phyloP scores from a whole-genome alignment of 2,113 vertebrate genomes.

The Phylloscopus trochilus region DNA sequence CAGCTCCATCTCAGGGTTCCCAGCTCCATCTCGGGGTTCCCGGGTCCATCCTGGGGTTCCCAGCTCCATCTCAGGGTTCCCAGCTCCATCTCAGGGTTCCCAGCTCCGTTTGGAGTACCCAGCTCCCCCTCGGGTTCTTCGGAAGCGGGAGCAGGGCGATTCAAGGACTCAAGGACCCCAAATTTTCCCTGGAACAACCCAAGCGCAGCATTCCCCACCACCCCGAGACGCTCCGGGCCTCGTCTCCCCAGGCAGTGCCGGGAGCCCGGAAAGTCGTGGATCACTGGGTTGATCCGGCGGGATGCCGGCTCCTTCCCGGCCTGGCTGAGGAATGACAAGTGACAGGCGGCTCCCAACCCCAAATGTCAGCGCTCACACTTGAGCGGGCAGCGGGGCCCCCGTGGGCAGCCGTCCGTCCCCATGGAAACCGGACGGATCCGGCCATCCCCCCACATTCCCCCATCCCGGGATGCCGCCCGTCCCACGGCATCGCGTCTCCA shows the following conservation, averaged over 20 bases:
- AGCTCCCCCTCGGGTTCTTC: neutral
- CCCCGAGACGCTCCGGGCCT: neutral
- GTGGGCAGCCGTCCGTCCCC: neutral
- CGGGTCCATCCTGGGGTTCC: rapidly evolving
- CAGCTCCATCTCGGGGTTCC: rapidly evolving
- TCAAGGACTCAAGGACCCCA: neutral
- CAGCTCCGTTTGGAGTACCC: too few relatives aligned
- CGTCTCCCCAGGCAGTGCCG: rapidly evolving
- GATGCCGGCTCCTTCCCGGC: rapidly evolving
- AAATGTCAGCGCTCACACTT: constrained; percentile 30
- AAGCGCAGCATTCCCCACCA: neutral
- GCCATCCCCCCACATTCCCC: too few relatives aligned
- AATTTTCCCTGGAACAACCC: neutral
- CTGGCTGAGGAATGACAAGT: neutral
- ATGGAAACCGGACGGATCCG: neutral
- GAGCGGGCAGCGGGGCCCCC: neutral
- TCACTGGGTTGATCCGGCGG: neutral
- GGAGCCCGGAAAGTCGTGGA: rapidly evolving
- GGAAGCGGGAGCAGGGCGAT: rapidly evolving
- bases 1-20: rapidly evolving
- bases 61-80: rapidly evolving
- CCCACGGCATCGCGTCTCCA: neutral
- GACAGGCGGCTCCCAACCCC: neutral
- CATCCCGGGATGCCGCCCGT: rapidly evolving
- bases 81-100: too few relatives aligned